phyloP scores from a whole-genome alignment of 2,113 vertebrate genomes.

The Chloropsis hardwickii region DNA sequence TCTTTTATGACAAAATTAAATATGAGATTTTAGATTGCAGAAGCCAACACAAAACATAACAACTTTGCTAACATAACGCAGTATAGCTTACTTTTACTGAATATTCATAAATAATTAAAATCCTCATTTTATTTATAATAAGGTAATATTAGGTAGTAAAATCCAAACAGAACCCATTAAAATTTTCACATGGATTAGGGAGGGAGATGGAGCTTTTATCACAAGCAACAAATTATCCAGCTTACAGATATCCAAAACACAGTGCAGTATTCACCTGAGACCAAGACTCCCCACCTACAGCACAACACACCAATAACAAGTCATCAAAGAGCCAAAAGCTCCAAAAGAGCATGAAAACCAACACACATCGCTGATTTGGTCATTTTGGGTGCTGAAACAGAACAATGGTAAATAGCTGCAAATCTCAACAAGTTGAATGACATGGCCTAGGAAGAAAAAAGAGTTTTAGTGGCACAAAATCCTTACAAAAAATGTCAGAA shows the following conservation, averaged over 20 bases:
- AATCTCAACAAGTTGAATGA: background rate
- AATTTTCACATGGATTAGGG: background rate
- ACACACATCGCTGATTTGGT: fast-evolving
- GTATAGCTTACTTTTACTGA: background rate
- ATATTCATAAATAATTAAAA: background rate
- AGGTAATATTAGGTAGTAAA: background rate
- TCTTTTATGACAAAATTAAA: background rate
- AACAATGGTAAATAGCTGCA: background rate
- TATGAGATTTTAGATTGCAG: background rate
- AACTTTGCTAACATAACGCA: background rate
- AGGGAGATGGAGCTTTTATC: background rate
- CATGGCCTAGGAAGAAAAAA: background rate
- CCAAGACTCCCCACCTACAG: background rate
- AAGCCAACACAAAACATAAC: background rate
- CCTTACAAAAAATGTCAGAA: background rate
- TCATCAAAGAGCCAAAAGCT: background rate
- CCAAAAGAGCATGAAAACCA: background rate
- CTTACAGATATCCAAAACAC: background rate
- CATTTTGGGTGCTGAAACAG: background rate
- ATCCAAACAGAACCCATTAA: background rate
- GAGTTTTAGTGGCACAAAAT: background rate
- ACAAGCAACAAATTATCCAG: background rate
- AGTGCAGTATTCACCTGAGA: background rate
- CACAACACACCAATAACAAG: background rate
- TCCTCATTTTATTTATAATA: background rate